phyloP scores from a whole-genome alignment of 1,140 invertebrate genomes.

The Tetramorium parvispinum region DNA sequence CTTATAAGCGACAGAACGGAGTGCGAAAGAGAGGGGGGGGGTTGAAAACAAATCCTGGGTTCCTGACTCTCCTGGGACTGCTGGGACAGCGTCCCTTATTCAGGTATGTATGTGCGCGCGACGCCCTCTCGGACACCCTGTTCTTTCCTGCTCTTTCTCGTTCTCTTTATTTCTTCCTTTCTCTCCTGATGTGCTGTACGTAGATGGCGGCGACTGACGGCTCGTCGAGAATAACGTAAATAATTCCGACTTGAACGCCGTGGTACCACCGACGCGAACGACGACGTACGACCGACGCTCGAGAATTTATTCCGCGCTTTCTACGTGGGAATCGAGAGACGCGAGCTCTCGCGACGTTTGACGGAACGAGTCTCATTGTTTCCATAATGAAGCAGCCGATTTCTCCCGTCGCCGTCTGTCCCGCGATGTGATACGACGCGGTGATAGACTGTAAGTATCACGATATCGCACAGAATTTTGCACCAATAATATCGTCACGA shows the following conservation, averaged over 20 bases:
- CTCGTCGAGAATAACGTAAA: slow-evolving; percentile 54
- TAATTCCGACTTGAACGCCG: slow-evolving; percentile 51
- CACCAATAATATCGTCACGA: background rate
- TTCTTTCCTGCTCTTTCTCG: slow-evolving; percentile 1
- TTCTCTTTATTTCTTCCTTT: slow-evolving; percentile 49
- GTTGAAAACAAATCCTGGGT: slow-evolving; percentile 70
- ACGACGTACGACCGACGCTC: slow-evolving; percentile 3
- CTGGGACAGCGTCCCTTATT: slow-evolving; percentile 63
- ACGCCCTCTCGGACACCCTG: background rate
- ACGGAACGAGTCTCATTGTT: slow-evolving; percentile 34
- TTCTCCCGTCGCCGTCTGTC: slow-evolving; percentile 26
- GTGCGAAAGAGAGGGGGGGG: slow-evolving; percentile 22
- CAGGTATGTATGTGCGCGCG: background rate
- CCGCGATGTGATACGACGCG: background rate
- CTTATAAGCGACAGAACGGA: background rate
- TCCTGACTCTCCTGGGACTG: slow-evolving; percentile 65
- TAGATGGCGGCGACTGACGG: slow-evolving; percentile 22
- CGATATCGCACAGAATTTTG: background rate
- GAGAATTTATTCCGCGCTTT: slow-evolving; percentile 55
- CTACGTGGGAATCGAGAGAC: slow-evolving; percentile 37
- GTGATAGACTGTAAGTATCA: background rate
- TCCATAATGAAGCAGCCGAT: slow-evolving; percentile 41
- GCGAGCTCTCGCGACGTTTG: slow-evolving; percentile 24
- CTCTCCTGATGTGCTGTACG: background rate
- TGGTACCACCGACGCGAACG: slow-evolving; percentile 20